Base-by-base conservation (phyloP, 2,113 vertebrate species). In the Scomber japonicus region DNA sequence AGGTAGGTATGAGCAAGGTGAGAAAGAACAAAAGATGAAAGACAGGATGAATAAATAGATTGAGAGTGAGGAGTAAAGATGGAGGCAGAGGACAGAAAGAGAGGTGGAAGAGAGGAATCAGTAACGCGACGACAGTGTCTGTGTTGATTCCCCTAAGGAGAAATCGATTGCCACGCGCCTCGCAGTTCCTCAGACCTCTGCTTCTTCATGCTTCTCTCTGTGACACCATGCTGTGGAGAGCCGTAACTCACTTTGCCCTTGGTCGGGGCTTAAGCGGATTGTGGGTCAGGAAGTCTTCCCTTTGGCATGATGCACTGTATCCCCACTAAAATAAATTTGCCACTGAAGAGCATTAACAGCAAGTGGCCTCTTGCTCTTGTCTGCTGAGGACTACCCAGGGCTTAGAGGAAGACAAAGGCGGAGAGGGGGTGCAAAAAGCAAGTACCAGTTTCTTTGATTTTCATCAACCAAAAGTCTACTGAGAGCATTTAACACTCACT, bases 81-180 rank as follows among this genome's bases (percentile, higher is more conserved):
- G 59, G 46, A 27, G 30, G 77, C 40, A 83, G 81, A 88, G 90
- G 84, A 80, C 84, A 89, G 78, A 75, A 16, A 64, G 54, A 70
- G 76, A 88, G 78, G 81, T 82, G 77, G 80, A 75, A 65, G 65
- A 80, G 60, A 80, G 78, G 82, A 82, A 85, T 81, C 88, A 80
- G 73, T 66, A 75, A 80, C 79, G 85, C 67, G 82, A 75, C 66
- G 53, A 85, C 82, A 57, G 81, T 82, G 77, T 87, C 81, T 88
- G 68, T 83, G 86, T 87, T 85, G 76, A 83, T 87, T 91, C 85
- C 87, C 83, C 87, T 30, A 72, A 92, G 86, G 84, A 89, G 82
- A 90, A 94, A 94, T 94, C 85, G 87, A 94, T 94, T 94, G 89
- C 90, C 89, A 85, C 73, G 68, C 57, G 85, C 88, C 82, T 81